Percentiles rank a stretch among this genome's conserved stretches.
phyloP scores from a whole-genome alignment of 1,140 invertebrate genomes.

The Argopecten irradians region DNA sequence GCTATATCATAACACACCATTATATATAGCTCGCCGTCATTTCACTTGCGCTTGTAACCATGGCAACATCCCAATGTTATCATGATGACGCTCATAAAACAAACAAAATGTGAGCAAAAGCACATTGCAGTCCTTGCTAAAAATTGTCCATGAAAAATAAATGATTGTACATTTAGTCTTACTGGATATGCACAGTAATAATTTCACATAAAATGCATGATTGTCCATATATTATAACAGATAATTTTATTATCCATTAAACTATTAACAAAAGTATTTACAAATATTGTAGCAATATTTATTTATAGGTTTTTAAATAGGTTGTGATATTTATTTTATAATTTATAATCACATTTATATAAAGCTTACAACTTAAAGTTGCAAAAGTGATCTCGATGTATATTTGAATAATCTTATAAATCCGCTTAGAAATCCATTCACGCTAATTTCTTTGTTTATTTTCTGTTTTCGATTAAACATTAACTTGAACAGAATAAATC shows the following conservation, averaged over 20 bases:
- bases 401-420: not conserved
- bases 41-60: not conserved
- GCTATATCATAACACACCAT: not conserved
- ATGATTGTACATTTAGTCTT: not conserved
- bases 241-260: not conserved
- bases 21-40: not conserved
- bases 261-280: not conserved
- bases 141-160: not conserved
- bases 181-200: not conserved
- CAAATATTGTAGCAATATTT: not conserved
- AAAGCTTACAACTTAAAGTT: not conserved
- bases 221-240: not conserved
- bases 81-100: no score
- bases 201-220: not conserved
- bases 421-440: not conserved
- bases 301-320: not conserved
- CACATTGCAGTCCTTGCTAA: no score
- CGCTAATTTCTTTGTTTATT: not conserved
- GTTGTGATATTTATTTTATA: slow-evolving; percentile 12
- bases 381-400: not conserved
- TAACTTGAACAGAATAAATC: not conserved
- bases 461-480: not conserved
- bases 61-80: no score
- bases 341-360: no score
- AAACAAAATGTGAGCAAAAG: no score